Evolutionary conservation across 1,140 invertebrate species (phyloP).

Genomic region (Centruroides sculpturatus): DNA sequence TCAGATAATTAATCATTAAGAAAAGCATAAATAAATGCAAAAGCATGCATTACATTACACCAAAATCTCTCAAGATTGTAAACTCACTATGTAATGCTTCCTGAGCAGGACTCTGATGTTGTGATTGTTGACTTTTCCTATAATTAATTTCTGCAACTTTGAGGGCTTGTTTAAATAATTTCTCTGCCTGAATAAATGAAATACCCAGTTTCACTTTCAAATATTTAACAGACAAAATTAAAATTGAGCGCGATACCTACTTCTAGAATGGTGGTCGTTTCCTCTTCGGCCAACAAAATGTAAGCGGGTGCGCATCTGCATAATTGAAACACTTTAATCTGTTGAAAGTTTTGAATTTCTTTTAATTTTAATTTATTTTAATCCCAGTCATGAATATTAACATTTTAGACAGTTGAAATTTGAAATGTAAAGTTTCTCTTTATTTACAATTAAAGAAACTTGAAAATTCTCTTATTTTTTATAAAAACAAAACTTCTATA

Average conservation of each 20-base stretch:
- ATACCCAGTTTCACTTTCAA: neutral
- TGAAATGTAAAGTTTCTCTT: too few species aligned
- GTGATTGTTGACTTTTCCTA: constrained; percentile 58
- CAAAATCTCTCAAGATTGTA: neutral
- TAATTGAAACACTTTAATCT: neutral
- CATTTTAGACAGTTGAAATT: too few species aligned
- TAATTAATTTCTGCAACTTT: constrained; percentile 79
- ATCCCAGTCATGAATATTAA: too few species aligned
- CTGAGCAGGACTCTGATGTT: constrained; percentile 56
- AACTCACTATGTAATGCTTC: constrained; percentile 61
- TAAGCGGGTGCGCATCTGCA: constrained; percentile 69
- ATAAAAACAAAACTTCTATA: too few species aligned
- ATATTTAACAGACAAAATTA: neutral
- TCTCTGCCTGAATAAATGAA: constrained; percentile 43
- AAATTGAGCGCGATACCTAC: constrained; percentile 2
- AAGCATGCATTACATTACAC: too few species aligned
- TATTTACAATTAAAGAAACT: too few species aligned
- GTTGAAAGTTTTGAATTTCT: too few species aligned
- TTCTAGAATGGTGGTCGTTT: constrained; percentile 78
- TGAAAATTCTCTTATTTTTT: too few species aligned
- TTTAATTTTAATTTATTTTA: too few species aligned
- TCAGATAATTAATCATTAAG: neutral
- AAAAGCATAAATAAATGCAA: neutral
- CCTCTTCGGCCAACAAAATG: constrained; percentile 91
- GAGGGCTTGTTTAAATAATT: constrained; percentile 69